These are phyloP conservation scores for Pseudois nayaur DNA, from an alignment of 2,113 vertebrate genomes.

Conservation along the genomic window DNA sequence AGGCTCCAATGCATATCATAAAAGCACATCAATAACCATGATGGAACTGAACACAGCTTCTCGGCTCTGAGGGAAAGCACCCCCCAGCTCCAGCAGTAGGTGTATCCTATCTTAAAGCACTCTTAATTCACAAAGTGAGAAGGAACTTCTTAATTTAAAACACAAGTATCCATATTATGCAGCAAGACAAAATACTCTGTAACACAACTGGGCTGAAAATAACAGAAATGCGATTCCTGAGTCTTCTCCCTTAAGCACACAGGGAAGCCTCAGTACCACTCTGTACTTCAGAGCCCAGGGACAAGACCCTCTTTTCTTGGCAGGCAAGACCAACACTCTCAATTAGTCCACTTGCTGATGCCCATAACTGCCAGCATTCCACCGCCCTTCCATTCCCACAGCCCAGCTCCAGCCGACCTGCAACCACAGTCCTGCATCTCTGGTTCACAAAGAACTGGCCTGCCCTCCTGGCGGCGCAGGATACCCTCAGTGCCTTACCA, in stretches of 20 bases:
- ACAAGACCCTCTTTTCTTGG: conserved; percentile 2
- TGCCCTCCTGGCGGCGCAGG: not conserved
- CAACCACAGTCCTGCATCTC: not conserved
- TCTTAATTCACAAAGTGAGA: not conserved
- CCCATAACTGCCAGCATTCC: conserved; percentile 7
- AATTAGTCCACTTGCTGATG: not conserved
- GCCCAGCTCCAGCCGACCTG: not conserved
- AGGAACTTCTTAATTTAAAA: not conserved
- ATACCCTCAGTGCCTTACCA: not conserved
- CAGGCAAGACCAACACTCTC: not conserved
- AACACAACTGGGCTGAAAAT: not conserved
- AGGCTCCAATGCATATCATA: not conserved
- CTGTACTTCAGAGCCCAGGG: not conserved
- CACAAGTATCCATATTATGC: not conserved
- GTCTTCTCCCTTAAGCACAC: not conserved
- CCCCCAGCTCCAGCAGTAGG: not conserved
- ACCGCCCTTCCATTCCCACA: not conserved
- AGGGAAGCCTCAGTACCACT: not conserved
- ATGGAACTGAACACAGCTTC: not conserved
- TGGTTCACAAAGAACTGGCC: not conserved
- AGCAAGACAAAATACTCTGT: not conserved
- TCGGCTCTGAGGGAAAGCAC: not conserved
- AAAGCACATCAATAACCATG: not conserved
- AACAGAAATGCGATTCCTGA: not conserved
- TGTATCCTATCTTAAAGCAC: not conserved